Conservation (phyloP, 2,888 invertebrate species). For the Aleiodes alternator region DNA sequence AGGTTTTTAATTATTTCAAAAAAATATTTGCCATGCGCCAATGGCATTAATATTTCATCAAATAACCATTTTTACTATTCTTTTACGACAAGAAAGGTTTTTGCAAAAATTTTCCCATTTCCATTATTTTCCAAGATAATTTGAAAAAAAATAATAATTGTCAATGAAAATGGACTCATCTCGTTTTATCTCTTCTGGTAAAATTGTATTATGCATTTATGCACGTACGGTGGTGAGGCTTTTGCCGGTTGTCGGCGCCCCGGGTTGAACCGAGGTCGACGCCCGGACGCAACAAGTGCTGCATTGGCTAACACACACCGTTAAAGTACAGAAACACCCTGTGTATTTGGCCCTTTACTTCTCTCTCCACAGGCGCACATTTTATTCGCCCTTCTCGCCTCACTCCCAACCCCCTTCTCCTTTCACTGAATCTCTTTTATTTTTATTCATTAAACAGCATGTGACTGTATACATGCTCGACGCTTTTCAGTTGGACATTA, state of each 20-base stretch:
- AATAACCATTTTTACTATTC: too few relatives aligned
- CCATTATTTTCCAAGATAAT: background rate
- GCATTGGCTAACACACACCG: constrained; percentile 68
- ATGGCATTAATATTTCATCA: too few relatives aligned
- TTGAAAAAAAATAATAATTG: too few relatives aligned
- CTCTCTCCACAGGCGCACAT: constrained; percentile 37
- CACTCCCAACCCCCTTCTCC: constrained; percentile 44
- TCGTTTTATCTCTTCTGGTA: too few relatives aligned
- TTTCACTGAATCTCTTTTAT: constrained; percentile 42
- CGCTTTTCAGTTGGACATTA: too few relatives aligned
- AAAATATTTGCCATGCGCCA: too few relatives aligned
- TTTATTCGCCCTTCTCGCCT: constrained; percentile 21
- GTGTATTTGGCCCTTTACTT: constrained; percentile 37
- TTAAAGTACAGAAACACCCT: constrained; percentile 57
- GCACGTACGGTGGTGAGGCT: constrained; percentile 20
- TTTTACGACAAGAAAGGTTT: constrained; percentile 16
- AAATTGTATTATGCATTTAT: constrained; percentile 15
- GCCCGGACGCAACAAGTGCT: constrained; percentile 75
- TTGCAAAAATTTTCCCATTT: background rate
- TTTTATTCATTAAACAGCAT: too few relatives aligned
- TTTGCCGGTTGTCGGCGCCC: constrained; percentile 23
- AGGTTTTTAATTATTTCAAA: too few relatives aligned
- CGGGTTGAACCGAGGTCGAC: constrained; percentile 69
- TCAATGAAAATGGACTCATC: too few relatives aligned
- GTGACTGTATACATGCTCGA: too few relatives aligned